phyloP scores from a whole-genome alignment of 1,140 invertebrate genomes.

The Heterodera carotae region DNA sequence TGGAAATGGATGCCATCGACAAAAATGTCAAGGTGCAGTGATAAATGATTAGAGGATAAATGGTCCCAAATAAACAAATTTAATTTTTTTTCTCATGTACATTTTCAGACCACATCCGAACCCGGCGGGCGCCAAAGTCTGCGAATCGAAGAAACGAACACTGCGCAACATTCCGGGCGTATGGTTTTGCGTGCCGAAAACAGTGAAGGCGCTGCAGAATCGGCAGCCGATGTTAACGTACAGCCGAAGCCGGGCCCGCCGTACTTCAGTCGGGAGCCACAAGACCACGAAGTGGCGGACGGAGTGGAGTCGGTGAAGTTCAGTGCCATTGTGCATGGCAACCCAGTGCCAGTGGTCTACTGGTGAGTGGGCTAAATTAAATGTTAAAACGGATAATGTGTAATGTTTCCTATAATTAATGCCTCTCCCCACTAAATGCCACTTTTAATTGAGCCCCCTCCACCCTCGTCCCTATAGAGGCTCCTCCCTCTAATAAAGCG shows the following conservation, averaged over 20 bases:
- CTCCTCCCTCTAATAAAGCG: too few relatives aligned
- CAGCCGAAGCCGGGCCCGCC: slow-evolving; percentile 40
- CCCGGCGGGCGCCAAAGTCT: neutral
- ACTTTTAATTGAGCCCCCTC: too few relatives aligned
- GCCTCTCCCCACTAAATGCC: too few relatives aligned
- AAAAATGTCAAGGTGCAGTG: slow-evolving; percentile 25
- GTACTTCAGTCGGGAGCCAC: slow-evolving; percentile 59
- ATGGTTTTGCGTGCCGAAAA: slow-evolving; percentile 49
- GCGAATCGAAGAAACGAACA: slow-evolving; percentile 13
- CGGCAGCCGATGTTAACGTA: slow-evolving; percentile 44
- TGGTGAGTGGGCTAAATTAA: slow-evolving; percentile 70
- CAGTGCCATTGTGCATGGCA: slow-evolving; percentile 80
- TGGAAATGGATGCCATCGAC: slow-evolving; percentile 56
- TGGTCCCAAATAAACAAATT: neutral
- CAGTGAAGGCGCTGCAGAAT: slow-evolving; percentile 38
- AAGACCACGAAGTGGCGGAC: slow-evolving; percentile 72
- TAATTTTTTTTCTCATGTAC: neutral
- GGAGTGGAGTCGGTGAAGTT: slow-evolving; percentile 70
- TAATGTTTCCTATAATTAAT: too few relatives aligned
- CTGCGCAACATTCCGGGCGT: slow-evolving; percentile 33
- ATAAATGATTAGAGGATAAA: neutral
- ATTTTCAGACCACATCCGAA: neutral
- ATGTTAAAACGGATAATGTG: too few relatives aligned
- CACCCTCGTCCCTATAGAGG: too few relatives aligned
- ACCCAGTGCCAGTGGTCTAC: slow-evolving; percentile 80